phyloP scores from a whole-genome alignment of 2,113 vertebrate genomes.

The Spermophilus dauricus region DNA sequence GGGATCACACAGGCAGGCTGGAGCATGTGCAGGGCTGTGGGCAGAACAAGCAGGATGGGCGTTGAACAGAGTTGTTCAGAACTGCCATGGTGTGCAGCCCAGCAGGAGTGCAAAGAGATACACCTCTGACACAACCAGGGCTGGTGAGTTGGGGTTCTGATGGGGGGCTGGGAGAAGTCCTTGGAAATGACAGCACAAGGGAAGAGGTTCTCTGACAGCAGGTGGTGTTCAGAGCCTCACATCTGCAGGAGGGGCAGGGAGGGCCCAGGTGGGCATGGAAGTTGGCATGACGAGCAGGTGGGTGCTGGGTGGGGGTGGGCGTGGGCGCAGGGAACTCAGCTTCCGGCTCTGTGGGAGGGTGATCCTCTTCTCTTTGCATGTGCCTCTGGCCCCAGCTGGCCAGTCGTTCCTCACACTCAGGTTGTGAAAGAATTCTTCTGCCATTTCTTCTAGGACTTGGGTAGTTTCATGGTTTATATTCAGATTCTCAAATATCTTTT shows the following conservation, averaged over 20 bases:
- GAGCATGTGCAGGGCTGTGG: rapidly evolving
- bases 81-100: rapidly evolving
- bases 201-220: no score
- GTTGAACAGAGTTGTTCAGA: not conserved
- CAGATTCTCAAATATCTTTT: not conserved
- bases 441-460: not conserved
- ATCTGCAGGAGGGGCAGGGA: no score
- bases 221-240: no score
- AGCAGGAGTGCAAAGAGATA: not conserved
- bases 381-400: not conserved
- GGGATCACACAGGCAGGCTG: rapidly evolving
- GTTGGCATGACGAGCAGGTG: no score
- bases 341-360: no score
- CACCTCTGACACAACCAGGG: not conserved
- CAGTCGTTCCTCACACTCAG: not conserved
- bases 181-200: not conserved
- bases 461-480: not conserved
- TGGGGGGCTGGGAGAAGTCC: not conserved
- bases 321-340: no score
- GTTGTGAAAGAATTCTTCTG: not conserved
- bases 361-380: not conserved
- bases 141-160: not conserved
- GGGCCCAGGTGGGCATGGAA: no score
- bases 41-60: not conserved
- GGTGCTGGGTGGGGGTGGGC: no score